phyloP scores from a whole-genome alignment of 2,113 vertebrate genomes.

The Macroglossus sobrinus region DNA sequence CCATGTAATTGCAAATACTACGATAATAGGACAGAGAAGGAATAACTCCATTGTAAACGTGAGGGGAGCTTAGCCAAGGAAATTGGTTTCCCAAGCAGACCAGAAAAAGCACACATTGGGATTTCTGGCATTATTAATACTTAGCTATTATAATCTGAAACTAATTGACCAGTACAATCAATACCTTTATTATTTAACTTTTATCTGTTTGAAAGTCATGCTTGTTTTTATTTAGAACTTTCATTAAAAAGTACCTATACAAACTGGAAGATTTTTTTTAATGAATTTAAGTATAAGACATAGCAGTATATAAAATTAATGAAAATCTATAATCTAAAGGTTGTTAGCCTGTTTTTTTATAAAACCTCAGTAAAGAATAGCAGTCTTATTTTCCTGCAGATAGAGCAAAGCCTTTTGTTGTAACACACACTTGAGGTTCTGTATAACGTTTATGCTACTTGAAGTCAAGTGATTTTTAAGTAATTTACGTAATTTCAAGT shows the following conservation, averaged over 20 bases:
- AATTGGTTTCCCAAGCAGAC: background rate
- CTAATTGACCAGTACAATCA: background rate
- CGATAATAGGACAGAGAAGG: background rate
- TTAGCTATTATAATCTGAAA: background rate
- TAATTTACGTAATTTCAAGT: background rate
- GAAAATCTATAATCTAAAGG: background rate
- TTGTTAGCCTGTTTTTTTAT: background rate
- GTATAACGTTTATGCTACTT: background rate
- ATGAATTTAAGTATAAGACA: background rate
- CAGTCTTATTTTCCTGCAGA: background rate
- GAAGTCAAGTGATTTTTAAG: background rate
- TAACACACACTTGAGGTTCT: background rate
- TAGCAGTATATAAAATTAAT: background rate
- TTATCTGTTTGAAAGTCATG: background rate
- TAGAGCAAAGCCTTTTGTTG: background rate
- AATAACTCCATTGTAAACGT: background rate
- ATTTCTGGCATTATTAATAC: background rate
- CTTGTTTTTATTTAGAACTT: background rate
- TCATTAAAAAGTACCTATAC: background rate
- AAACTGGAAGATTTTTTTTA: background rate
- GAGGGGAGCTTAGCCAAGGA: background rate
- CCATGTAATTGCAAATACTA: background rate
- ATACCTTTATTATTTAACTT: background rate
- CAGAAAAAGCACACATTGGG: background rate
- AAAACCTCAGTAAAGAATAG: background rate